phyloP scores from a whole-genome alignment of 1,140 invertebrate genomes.

The Pogonomyrmex barbatus region DNA sequence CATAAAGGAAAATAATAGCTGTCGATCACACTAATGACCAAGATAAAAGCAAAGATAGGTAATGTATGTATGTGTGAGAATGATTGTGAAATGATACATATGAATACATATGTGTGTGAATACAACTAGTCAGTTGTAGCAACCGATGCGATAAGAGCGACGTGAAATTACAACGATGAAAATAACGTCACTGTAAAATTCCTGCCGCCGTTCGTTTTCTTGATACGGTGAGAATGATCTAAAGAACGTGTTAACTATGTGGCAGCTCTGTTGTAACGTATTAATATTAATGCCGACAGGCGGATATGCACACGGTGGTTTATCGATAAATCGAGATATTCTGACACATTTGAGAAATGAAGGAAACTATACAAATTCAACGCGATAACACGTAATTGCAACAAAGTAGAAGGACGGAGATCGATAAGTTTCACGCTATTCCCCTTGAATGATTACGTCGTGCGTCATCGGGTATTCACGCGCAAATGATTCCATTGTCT shows the following conservation, averaged over 20 bases:
- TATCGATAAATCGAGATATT: slow-evolving; percentile 20
- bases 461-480: slow-evolving; percentile 4
- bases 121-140: slow-evolving; percentile 41
- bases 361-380: slow-evolving; percentile 3
- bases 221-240: slow-evolving; percentile 20
- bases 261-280: slow-evolving; percentile 33
- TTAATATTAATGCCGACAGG: slow-evolving; percentile 38
- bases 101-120: background rate
- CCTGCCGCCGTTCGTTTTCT: background rate
- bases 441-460: slow-evolving; percentile 1
- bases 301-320: background rate
- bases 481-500: slow-evolving; percentile 6
- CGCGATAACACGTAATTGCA: slow-evolving; percentile 3
- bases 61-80: slow-evolving; percentile 41
- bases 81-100: slow-evolving; percentile 40
- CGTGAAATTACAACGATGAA: slow-evolving; percentile 69
- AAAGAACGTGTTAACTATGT: slow-evolving; percentile 34
- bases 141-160: slow-evolving; percentile 65
- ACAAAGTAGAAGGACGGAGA: background rate
- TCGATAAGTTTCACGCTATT: slow-evolving; percentile 21
- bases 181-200: slow-evolving; percentile 50
- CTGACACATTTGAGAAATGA: slow-evolving; percentile 14
- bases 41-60: slow-evolving; percentile 67
- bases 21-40: slow-evolving; percentile 74
- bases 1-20: slow-evolving; percentile 74